Conservation (phyloP, 2,113 vertebrate genomes). For the Mastomys natalensis region DNA sequence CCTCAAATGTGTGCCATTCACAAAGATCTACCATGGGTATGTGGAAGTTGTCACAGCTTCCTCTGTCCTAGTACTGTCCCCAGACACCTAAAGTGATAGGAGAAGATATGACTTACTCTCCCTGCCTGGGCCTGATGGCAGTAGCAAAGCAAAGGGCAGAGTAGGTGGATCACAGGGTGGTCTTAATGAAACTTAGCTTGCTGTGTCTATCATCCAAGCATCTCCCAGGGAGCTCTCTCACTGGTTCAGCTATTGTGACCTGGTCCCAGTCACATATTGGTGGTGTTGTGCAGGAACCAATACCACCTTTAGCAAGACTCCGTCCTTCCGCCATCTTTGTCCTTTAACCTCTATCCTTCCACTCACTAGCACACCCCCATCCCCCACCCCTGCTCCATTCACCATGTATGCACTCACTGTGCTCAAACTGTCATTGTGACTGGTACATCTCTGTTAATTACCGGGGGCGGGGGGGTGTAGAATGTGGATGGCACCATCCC, state of each 20-base stretch:
- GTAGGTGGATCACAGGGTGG: fast-evolving
- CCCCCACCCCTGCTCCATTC: background rate
- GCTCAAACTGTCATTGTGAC: background rate
- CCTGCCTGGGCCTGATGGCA: fast-evolving
- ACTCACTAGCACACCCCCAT: no score
- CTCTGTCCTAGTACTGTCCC: fast-evolving
- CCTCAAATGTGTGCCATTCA: background rate
- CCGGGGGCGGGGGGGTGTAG: background rate
- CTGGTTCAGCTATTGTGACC: fast-evolving
- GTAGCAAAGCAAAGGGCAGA: background rate
- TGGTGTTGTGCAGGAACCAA: no score
- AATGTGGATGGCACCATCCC: background rate
- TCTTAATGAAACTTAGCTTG: background rate
- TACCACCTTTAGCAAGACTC: background rate
- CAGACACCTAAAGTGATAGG: fast-evolving
- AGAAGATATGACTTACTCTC: background rate
- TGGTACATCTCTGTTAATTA: background rate
- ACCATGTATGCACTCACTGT: background rate
- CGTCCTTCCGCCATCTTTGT: background rate
- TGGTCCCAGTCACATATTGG: background rate
- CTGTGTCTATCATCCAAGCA: background rate
- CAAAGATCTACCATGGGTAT: fast-evolving
- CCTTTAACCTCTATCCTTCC: background rate
- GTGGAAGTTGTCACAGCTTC: fast-evolving
- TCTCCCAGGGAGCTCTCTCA: background rate